phyloP scores from a whole-genome alignment of 2,888 invertebrate species.

The Neoitamus cyanurus region DNA sequence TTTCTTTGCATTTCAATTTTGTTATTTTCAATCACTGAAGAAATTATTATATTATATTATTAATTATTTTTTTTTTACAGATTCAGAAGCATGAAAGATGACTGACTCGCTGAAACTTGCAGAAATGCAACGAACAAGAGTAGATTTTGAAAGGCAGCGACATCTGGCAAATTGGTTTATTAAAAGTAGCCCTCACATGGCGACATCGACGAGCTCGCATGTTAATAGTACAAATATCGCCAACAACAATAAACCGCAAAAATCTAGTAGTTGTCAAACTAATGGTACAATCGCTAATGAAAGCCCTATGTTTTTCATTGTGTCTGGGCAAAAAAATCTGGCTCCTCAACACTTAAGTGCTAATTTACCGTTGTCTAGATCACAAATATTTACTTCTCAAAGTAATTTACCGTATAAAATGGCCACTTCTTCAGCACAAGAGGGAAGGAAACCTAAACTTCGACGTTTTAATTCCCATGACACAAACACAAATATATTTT shows the following conservation, averaged over 20 bases:
- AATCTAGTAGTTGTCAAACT: conserved; percentile 54
- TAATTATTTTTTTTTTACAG: conserved; percentile 44
- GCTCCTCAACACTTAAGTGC: conserved; percentile 50
- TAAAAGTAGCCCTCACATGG: conserved; percentile 66
- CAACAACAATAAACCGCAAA: conserved; percentile 54
- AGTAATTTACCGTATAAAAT: conserved; percentile 59
- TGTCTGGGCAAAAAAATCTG: conserved; percentile 57
- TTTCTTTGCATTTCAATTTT: neutral
- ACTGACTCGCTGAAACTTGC: conserved; percentile 62
- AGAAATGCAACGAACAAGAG: conserved; percentile 67
- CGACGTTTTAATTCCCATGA: conserved; percentile 66
- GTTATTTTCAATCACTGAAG: neutral
- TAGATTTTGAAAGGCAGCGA: conserved; percentile 66
- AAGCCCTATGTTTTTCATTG: conserved; percentile 60
- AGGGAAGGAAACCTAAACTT: conserved; percentile 65
- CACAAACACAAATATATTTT: conserved; percentile 67
- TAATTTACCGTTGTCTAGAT: conserved; percentile 56
- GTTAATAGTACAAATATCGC: conserved; percentile 50
- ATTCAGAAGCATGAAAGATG: conserved; percentile 56
- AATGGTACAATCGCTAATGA: conserved; percentile 57
- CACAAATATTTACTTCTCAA: conserved; percentile 57
- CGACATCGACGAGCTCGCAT: conserved; percentile 55
- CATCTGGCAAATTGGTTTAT: conserved; percentile 67
- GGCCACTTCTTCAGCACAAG: conserved; percentile 57
- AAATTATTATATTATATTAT: neutral